Percentiles rank a stretch among this genome's conserved stretches.
These are phyloP conservation scores for Eptatretus atami DNA, from an alignment of 2,797 vertebrate genomes.

Conservation along the genomic window DNA sequence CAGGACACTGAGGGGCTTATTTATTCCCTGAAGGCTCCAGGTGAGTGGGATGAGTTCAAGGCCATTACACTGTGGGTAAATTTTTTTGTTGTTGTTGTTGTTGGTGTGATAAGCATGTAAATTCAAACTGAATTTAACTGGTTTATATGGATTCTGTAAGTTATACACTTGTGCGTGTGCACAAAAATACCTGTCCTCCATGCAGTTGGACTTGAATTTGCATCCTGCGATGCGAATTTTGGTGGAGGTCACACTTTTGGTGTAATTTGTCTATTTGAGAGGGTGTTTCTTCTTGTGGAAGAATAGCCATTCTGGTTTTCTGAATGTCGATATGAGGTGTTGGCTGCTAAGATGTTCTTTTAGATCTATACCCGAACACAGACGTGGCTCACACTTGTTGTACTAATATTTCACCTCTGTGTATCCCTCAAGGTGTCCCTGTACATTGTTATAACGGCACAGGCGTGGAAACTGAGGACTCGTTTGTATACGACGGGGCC, in stretches of 20 bases:
- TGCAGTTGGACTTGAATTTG: no score
- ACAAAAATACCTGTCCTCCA: no score
- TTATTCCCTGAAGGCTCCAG: constrained; percentile 22
- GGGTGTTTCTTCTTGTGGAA: not conserved
- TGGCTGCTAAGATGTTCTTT: not conserved
- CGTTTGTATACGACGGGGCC: constrained; percentile 32
- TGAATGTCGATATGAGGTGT: not conserved
- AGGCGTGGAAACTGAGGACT: constrained; percentile 29
- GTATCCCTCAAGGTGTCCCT: constrained; percentile 27
- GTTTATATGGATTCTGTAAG: no score
- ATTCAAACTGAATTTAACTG: no score
- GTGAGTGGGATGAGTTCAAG: constrained; percentile 12
- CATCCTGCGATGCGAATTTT: no score
- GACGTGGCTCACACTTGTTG: not conserved
- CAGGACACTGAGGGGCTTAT: constrained; percentile 45
- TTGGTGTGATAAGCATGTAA: no score
- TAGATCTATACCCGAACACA: not conserved
- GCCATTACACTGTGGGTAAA: no score
- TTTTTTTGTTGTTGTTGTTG: no score
- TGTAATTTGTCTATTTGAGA: not conserved
- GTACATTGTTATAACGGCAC: constrained; percentile 55
- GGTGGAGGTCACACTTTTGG: not conserved
- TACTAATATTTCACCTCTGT: not conserved
- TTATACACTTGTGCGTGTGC: no score
- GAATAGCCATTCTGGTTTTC: not conserved